Evolutionary conservation across 2,888 invertebrate genomes (phyloP).

Genomic region (Elgonia sp.): DNA sequence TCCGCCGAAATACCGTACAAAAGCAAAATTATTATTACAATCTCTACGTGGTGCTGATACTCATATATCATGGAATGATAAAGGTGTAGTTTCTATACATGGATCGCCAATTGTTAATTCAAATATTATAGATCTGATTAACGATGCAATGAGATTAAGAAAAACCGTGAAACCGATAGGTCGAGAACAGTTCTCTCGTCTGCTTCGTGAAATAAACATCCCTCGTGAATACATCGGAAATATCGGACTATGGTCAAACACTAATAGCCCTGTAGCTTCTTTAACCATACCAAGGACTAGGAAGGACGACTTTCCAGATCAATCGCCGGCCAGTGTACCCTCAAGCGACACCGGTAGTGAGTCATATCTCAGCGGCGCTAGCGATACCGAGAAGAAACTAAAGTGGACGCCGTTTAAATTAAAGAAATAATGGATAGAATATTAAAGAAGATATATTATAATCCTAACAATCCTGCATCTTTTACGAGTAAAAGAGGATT

Average conservation of each 20-base stretch:
- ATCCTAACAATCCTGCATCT: neutral
- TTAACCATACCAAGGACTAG: too few species aligned
- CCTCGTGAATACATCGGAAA: slow-evolving; percentile 31
- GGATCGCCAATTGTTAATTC: neutral
- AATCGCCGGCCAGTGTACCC: too few species aligned
- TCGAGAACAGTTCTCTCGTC: slow-evolving; percentile 13
- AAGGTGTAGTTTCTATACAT: slow-evolving; percentile 12
- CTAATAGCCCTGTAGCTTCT: too few species aligned
- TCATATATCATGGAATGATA: slow-evolving; percentile 7
- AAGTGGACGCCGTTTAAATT: neutral
- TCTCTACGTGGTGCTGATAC: neutral
- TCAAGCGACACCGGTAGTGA: too few species aligned
- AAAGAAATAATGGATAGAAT: neutral
- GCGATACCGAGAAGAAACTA: neutral
- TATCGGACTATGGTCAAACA: neutral
- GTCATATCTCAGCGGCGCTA: neutral
- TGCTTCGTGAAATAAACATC: slow-evolving; percentile 18
- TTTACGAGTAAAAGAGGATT: slow-evolving; percentile 27
- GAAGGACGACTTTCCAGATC: too few species aligned
- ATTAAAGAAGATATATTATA: slow-evolving; percentile 19
- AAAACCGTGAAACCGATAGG: slow-evolving; percentile 19
- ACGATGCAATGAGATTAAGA: slow-evolving; percentile 46
- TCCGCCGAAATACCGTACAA: neutral
- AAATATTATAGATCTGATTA: slow-evolving; percentile 58
- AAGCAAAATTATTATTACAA: slow-evolving; percentile 13